These are phyloP conservation scores for Anguilla anguilla DNA, from an alignment of 2,797 vertebrate species.

Conservation along the genomic window DNA sequence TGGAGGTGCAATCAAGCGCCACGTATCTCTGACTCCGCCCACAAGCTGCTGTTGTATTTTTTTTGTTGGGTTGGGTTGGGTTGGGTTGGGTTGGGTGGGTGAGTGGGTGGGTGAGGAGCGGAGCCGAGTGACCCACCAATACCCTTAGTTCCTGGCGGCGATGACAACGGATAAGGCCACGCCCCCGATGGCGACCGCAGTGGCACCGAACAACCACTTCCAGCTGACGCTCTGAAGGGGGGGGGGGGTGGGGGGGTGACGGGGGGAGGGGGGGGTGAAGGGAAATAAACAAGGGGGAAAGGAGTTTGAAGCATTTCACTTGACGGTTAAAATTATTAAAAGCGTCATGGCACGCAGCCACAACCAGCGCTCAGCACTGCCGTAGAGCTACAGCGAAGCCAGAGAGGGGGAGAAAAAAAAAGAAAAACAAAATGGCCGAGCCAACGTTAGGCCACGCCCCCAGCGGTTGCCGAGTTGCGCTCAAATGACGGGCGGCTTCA, in stretches of 20 bases:
- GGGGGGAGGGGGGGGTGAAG: background rate
- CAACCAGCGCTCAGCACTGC: background rate
- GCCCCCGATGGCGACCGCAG: conserved; percentile 90
- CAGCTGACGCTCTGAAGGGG: conserved; percentile 85
- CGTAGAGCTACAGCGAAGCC: background rate
- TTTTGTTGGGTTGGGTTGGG: no score
- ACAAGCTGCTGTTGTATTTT: conserved; percentile 41
- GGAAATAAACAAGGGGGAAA: background rate
- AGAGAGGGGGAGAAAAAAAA: background rate
- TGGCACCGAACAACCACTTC: conserved; percentile 97
- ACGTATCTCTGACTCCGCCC: conserved; percentile 24
- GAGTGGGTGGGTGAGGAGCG: conserved; percentile 39
- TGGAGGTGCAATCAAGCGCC: background rate
- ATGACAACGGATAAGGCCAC: conserved; percentile 96
- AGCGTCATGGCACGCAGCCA: background rate
- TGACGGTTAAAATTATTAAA: background rate
- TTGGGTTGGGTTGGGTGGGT: conserved; percentile 42
- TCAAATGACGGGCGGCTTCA: background rate
- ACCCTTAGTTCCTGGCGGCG: conserved; percentile 87
- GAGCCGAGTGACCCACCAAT: conserved; percentile 33
- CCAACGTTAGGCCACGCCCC: background rate
- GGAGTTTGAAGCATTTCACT: background rate
- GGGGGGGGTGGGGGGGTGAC: background rate
- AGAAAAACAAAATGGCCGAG: background rate
- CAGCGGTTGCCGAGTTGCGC: background rate